Percentiles rank a stretch among this genome's conserved stretches.
phyloP scores from a whole-genome alignment of 1,140 invertebrate species.

The Papilio machaon region DNA sequence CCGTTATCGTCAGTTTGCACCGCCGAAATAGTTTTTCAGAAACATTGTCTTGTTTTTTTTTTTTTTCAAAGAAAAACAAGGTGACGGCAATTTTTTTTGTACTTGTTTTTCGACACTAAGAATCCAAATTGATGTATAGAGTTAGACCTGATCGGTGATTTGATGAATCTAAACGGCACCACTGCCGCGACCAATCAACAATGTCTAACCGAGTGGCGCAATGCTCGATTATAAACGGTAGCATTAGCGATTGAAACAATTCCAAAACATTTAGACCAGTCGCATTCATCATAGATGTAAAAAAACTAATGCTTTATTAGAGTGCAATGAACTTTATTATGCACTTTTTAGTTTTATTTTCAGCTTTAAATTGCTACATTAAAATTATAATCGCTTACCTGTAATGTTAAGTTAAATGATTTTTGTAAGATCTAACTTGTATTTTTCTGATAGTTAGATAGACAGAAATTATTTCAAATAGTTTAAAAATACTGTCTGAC shows the following conservation, averaged over 20 bases:
- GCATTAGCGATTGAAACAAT: conserved; percentile 24
- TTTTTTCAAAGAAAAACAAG: no score
- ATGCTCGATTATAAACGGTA: conserved; percentile 12
- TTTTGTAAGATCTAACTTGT: background rate
- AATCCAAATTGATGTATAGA: background rate
- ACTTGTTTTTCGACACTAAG: no score
- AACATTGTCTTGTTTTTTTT: no score
- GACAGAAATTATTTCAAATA: background rate
- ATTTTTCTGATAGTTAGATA: background rate
- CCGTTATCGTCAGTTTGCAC: no score
- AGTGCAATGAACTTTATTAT: conserved; percentile 1
- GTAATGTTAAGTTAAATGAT: background rate
- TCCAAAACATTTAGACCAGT: background rate
- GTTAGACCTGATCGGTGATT: background rate
- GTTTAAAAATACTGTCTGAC: background rate
- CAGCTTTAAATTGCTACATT: background rate
- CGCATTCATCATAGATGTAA: background rate
- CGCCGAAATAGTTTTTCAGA: no score
- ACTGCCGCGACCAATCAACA: conserved; percentile 3
- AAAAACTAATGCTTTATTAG: background rate
- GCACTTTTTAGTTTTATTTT: background rate
- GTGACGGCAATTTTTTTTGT: no score
- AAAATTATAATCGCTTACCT: background rate
- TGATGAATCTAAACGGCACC: background rate
- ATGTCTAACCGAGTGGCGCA: conserved; percentile 16